These are phyloP conservation scores for Abramis brama DNA, from an alignment of 2,113 vertebrate species.

Conservation along the genomic window DNA sequence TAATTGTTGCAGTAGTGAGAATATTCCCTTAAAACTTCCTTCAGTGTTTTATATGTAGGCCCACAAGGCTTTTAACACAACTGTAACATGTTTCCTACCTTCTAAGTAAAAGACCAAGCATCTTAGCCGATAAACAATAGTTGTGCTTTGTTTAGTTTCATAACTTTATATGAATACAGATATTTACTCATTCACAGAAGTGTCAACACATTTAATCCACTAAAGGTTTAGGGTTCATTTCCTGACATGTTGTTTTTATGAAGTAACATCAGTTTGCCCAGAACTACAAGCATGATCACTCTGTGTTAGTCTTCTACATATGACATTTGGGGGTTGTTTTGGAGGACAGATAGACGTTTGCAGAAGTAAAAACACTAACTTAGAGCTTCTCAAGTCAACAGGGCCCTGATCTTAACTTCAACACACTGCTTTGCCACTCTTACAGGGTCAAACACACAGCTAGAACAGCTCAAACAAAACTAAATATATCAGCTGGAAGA, in stretches of 20 bases:
- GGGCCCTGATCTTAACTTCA: slow-evolving; percentile 4
- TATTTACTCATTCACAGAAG: not conserved
- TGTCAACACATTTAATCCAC: not conserved
- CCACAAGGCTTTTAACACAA: not conserved
- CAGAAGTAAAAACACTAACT: not conserved
- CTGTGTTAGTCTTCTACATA: not conserved
- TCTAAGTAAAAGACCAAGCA: not conserved
- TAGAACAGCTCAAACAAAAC: not conserved
- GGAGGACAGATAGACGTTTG: not conserved
- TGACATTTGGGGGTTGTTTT: not conserved
- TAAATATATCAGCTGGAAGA: not conserved
- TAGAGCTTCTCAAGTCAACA: not conserved
- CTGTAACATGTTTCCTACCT: not conserved
- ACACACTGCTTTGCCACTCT: not conserved
- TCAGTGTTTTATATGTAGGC: not conserved
- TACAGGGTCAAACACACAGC: not conserved
- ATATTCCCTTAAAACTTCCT: not conserved
- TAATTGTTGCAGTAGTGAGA: not conserved
- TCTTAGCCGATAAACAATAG: not conserved
- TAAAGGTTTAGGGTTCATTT: not conserved
- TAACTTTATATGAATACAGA: not conserved
- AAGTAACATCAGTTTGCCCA: not conserved
- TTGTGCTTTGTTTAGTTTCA: not conserved
- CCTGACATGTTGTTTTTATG: not conserved
- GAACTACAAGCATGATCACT: not conserved